Conservation (phyloP, 2,113 vertebrate species). For the Heliornis fulica region DNA sequence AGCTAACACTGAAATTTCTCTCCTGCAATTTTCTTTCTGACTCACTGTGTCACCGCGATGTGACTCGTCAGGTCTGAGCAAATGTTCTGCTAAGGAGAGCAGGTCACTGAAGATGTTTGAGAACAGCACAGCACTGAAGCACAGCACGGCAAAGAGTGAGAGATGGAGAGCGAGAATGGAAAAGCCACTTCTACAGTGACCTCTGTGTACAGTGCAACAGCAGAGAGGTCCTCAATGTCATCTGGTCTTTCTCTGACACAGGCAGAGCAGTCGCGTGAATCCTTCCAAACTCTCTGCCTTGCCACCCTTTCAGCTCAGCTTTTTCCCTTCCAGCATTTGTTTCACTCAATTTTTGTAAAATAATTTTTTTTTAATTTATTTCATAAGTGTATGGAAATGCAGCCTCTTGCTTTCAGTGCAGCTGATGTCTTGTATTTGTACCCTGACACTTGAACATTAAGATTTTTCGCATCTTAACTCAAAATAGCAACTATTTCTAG, state of each 20-base stretch:
- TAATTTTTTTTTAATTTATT: background rate
- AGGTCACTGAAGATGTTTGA: background rate
- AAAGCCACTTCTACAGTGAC: background rate
- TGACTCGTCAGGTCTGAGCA: background rate
- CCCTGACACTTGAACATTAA: background rate
- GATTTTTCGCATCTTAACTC: background rate
- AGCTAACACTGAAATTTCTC: background rate
- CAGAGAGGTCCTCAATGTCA: background rate
- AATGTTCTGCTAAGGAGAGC: background rate
- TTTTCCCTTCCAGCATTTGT: background rate
- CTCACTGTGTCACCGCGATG: rapidly evolving
- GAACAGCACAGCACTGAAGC: background rate
- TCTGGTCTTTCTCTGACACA: background rate
- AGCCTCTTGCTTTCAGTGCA: background rate
- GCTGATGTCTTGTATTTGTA: background rate
- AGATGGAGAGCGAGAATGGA: background rate
- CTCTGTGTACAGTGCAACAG: background rate
- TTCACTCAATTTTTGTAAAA: background rate
- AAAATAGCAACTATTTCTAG: background rate
- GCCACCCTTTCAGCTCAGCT: background rate
- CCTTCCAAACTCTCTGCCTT: background rate
- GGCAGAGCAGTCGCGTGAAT: background rate
- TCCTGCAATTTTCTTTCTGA: background rate
- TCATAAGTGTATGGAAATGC: background rate
- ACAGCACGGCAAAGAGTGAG: background rate